Base-by-base conservation (phyloP, 2,113 vertebrate genomes). In the Vimba vimba region DNA sequence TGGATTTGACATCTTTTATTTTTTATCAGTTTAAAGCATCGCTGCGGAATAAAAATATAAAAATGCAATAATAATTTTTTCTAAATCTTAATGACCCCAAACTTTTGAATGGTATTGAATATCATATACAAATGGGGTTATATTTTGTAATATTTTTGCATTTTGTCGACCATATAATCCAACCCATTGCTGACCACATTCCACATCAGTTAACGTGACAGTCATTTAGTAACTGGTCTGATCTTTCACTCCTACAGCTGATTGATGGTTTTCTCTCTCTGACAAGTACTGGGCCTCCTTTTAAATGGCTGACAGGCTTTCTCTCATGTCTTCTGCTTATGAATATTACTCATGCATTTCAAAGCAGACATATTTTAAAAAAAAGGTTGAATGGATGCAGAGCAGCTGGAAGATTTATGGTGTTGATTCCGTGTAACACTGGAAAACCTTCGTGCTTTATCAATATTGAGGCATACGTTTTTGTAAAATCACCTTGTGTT, bases 231-330 rank as follows among this genome's bases (percentile, higher is more conserved):
- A 33, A 50, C 47, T 69, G 80, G 2, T 30, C 10, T 57, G 64
- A 55, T 82, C 62, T 82, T 55, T 55, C 9, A 2, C 11, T 82
- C 30, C 21, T 36, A 19, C 8, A 19, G 27, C 13, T 83, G 81
- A 83, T 39, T 55, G 66, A 73, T 59, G 66, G 9, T 69, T 52
- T 50, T n/a, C 4, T 30, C 25, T 77, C 25, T 30, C 13, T 55
- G 8, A 77, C 8, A 27, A 55, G 27, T 50, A 52, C 75, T 33
- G 75, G 75, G 50, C 81, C 81, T 73, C 30, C 17, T 50, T 68
- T 73, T 83, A 27, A n/a, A 73, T 45, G 50, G 8, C 64, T 73
- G 84, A 80, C 45, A 60, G 76, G 10, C 21, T 30, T 80, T 79
- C 36, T 55, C 15, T 55, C 74, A 45, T 23, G 25, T 50, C 13